Conservation (phyloP, 2,113 vertebrate species). For the Tupaia chinensis region DNA sequence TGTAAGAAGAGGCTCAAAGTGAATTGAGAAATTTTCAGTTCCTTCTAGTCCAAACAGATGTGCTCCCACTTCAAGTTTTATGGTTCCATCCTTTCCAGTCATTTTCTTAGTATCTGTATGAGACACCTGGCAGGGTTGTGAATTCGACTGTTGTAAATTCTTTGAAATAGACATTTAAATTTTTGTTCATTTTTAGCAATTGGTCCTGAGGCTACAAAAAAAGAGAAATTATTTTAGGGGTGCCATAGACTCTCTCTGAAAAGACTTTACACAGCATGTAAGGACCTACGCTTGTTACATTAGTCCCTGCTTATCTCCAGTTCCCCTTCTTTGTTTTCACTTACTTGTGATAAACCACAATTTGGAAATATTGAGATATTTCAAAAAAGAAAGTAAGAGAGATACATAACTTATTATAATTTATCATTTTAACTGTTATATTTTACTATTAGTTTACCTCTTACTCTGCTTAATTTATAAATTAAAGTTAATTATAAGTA, state of each 20-base stretch:
- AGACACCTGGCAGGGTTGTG: background rate
- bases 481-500: too few relatives aligned
- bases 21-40: background rate
- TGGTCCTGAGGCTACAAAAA: background rate
- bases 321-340: too few relatives aligned
- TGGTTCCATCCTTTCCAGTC: background rate
- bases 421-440: too few relatives aligned
- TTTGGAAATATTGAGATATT: too few relatives aligned
- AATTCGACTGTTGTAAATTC: background rate
- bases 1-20: constrained; percentile 2
- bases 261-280: background rate
- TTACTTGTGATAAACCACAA: too few relatives aligned
- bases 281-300: background rate
- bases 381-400: too few relatives aligned
- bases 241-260: background rate
- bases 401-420: too few relatives aligned
- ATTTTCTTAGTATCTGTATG: background rate
- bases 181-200: background rate
- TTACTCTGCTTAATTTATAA: too few relatives aligned
- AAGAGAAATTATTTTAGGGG: background rate
- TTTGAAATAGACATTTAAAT: background rate
- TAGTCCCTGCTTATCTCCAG: too few relatives aligned
- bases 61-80: background rate
- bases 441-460: too few relatives aligned
- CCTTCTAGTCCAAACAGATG: background rate